phyloP scores from a whole-genome alignment of 1,140 invertebrate genomes.

The Caenorhabditis tropicalis region DNA sequence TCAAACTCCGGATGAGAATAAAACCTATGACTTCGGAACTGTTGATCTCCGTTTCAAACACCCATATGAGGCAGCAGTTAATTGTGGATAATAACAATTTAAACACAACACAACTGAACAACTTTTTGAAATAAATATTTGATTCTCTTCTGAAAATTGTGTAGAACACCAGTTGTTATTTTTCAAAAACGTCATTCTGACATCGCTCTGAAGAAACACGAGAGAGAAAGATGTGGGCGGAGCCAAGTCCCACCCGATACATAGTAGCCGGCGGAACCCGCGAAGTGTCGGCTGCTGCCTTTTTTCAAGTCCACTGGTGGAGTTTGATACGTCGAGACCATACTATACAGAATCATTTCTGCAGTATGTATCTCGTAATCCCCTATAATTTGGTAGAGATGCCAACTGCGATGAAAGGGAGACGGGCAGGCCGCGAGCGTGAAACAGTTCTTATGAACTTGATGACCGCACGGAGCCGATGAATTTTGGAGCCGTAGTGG shows the following conservation, averaged over 20 bases:
- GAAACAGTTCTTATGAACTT: slow-evolving; percentile 43
- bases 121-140: too few relatives aligned
- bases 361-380: slow-evolving; percentile 49
- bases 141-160: too few relatives aligned
- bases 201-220: too few relatives aligned
- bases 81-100: not conserved
- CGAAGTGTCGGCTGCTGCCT: not conserved
- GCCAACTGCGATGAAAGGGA: slow-evolving; percentile 48
- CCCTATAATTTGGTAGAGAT: slow-evolving; percentile 35
- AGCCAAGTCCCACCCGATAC: not conserved
- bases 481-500: slow-evolving; percentile 35
- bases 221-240: not conserved
- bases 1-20: not conserved
- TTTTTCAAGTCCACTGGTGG: not conserved
- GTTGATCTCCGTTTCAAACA: slow-evolving; percentile 15
- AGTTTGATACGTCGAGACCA: slow-evolving; percentile 6
- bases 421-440: slow-evolving; percentile 44
- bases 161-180: too few relatives aligned
- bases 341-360: slow-evolving; percentile 54
- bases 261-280: slow-evolving; percentile 11
- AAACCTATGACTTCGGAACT: not conserved
- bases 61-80: not conserved
- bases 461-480: slow-evolving; percentile 46
- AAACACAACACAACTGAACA: not conserved
- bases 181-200: too few relatives aligned